Conservation (phyloP, 1,140 invertebrate species). For the Lordiphosa clarofinis region DNA sequence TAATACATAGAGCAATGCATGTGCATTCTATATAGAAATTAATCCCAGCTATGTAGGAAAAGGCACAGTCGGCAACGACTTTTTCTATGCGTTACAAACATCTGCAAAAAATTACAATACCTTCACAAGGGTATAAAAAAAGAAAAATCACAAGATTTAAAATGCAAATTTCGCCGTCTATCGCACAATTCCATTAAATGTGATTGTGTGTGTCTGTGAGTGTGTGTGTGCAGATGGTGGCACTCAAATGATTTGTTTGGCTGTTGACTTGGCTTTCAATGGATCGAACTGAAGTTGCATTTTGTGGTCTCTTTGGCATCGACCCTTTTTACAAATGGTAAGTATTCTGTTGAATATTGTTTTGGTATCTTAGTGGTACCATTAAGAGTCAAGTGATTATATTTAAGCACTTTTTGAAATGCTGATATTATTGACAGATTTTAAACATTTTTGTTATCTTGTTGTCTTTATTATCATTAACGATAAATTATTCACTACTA, state of each 20-base stretch:
- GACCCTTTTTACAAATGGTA: constrained; percentile 37
- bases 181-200: constrained; percentile 35
- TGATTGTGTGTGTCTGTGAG: constrained; percentile 11
- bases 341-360: constrained; percentile 24
- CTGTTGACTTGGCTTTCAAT: constrained; percentile 45
- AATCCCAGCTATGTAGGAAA: too few relatives aligned
- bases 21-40: too few relatives aligned
- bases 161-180: constrained; percentile 47
- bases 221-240: constrained; percentile 13
- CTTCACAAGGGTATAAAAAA: background rate
- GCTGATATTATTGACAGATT: constrained; percentile 18
- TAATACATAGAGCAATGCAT: too few relatives aligned
- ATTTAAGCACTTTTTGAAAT: too few relatives aligned
- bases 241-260: constrained; percentile 32
- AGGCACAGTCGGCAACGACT: too few relatives aligned
- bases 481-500: too few relatives aligned
- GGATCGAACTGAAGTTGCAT: constrained; percentile 3
- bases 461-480: too few relatives aligned
- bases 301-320: background rate
- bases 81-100: too few relatives aligned
- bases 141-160: constrained; percentile 45
- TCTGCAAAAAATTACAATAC: background rate
- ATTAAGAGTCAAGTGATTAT: too few relatives aligned
- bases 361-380: too few relatives aligned
- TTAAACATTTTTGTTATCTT: background rate